phyloP scores from a whole-genome alignment of 2,113 vertebrate genomes.

The Aplodontia rufa region DNA sequence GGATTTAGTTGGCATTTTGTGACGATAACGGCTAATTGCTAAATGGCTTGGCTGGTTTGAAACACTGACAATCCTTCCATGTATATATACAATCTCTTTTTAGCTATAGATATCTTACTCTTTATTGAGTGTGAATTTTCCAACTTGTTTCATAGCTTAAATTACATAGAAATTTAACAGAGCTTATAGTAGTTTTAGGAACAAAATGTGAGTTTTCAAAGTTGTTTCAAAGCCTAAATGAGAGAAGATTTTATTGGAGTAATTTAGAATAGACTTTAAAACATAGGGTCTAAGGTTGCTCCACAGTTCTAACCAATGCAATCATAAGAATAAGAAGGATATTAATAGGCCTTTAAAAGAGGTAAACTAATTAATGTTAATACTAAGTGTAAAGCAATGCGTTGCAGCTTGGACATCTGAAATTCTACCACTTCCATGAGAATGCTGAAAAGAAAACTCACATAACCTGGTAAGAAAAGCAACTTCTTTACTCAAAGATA shows the following conservation, averaged over 20 bases:
- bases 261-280: not conserved
- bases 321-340: not conserved
- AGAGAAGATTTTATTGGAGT: not conserved
- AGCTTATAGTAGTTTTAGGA: not conserved
- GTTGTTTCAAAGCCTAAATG: not conserved
- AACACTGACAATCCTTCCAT: not conserved
- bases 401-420: not conserved
- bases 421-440: not conserved
- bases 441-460: not conserved
- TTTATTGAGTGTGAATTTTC: not conserved
- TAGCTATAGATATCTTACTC: not conserved
- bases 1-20: slow-evolving; percentile 42
- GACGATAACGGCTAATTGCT: slow-evolving; percentile 42
- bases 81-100: not conserved
- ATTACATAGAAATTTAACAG: not conserved
- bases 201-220: not conserved
- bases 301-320: not conserved
- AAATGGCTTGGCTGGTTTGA: not conserved
- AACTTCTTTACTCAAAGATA: not conserved
- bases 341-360: not conserved
- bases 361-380: not conserved
- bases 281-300: not conserved
- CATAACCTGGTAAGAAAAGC: not conserved
- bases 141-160: not conserved
- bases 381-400: not conserved